phyloP scores from a whole-genome alignment of 2,888 invertebrate genomes.

The Melieria picta region DNA sequence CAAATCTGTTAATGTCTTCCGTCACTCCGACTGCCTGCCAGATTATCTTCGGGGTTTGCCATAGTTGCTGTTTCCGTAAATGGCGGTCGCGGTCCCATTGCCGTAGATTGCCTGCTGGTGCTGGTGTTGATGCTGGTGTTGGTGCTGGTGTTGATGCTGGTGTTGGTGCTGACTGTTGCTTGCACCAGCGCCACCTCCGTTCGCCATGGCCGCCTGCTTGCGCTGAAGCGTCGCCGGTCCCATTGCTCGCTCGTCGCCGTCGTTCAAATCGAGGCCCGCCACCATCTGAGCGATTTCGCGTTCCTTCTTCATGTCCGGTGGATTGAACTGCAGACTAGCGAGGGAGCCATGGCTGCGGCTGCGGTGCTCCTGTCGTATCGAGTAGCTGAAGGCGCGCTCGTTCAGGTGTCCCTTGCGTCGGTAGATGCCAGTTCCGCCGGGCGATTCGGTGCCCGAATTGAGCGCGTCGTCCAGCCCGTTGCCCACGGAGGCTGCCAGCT shows the following conservation, averaged over 20 bases:
- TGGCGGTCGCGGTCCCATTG: conserved; percentile 45
- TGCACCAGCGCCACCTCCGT: conserved; percentile 33
- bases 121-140: conserved; percentile 17
- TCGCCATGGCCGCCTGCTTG: conserved; percentile 43
- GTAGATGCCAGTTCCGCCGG: conserved; percentile 84
- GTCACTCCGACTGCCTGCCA: not conserved
- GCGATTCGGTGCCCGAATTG: conserved; percentile 69
- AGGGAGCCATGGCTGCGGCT: conserved; percentile 92
- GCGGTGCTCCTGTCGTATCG: conserved; percentile 91
- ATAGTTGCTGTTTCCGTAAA: conserved; percentile 58
- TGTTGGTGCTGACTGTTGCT: not conserved
- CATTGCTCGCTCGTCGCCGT: conserved; percentile 68
- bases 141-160: conserved; percentile 45
- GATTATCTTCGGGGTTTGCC: conserved; percentile 65
- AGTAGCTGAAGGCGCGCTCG: conserved; percentile 92
- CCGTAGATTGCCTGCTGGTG: conserved; percentile 57
- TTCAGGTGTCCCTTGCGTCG: conserved; percentile 91
- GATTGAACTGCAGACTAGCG: conserved; percentile 89
- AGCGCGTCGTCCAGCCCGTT: conserved; percentile 71
- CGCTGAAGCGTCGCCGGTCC: conserved; percentile 67
- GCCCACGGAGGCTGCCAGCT: conserved; percentile 76
- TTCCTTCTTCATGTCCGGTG: conserved; percentile 87
- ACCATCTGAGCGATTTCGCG: conserved; percentile 93
- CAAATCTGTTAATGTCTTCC: conserved; percentile 7
- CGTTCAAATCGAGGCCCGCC: conserved; percentile 85